A percentile compares a stretch with the other conserved stretches of the same genome.
Evolutionary conservation across 2,113 vertebrate genomes (phyloP).

Genomic region (Triplophysa tibetana): DNA sequence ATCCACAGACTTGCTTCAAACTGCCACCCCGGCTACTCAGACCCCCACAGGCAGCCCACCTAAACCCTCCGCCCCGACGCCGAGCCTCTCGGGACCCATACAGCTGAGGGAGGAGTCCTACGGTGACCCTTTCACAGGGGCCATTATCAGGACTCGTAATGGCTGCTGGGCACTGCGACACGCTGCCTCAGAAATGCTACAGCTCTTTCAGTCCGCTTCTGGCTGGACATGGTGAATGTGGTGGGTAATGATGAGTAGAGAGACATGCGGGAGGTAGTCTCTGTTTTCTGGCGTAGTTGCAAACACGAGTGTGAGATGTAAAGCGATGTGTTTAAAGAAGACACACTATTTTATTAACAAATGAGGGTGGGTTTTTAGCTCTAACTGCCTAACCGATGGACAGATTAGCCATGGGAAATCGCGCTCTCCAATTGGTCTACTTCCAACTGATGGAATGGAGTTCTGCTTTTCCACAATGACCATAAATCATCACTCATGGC

Average conservation of each 20-base stretch:
- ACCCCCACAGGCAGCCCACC: conserved; percentile 46
- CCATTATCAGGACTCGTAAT: conserved; percentile 53
- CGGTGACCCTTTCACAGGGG: conserved; percentile 47
- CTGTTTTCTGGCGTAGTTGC: conserved; percentile 18
- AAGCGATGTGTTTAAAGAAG: conserved; percentile 36
- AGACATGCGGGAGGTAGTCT: not conserved
- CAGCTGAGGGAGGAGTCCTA: conserved; percentile 33
- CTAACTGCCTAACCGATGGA: conserved; percentile 52
- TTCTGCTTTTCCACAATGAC: conserved; percentile 51
- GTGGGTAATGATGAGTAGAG: conserved; percentile 53
- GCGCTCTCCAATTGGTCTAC: conserved; percentile 36
- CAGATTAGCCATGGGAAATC: conserved; percentile 43
- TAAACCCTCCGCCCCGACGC: conserved; percentile 47
- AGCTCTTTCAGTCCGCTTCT: conserved; percentile 39
- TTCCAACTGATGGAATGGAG: conserved; percentile 46
- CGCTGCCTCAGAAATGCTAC: conserved; percentile 45
- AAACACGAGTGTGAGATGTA: conserved; percentile 1
- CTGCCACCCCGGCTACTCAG: conserved; percentile 44
- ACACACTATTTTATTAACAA: conserved; percentile 55
- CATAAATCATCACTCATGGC: conserved; percentile 51
- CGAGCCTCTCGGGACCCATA: conserved; percentile 38
- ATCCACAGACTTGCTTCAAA: conserved; percentile 47
- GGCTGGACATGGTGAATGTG: conserved; percentile 43
- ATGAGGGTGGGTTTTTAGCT: conserved; percentile 47
- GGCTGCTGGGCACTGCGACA: conserved; percentile 53